Conservation (phyloP, 1,140 invertebrate species). For the Sipha flava region DNA sequence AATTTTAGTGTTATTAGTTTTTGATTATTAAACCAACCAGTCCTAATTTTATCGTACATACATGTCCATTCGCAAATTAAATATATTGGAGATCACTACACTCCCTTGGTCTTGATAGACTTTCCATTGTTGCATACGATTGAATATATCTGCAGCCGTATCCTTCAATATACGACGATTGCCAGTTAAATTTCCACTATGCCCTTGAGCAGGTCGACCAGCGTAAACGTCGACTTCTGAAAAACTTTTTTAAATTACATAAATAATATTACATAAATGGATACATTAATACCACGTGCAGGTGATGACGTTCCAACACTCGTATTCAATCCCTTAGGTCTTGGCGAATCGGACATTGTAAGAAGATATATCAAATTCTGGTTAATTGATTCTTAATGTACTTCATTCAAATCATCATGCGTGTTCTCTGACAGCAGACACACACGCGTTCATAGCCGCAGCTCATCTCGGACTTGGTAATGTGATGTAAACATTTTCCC, state of each 20-base stretch:
- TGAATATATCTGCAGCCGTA: background rate
- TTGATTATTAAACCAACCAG: no score
- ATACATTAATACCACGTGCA: background rate
- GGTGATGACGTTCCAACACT: background rate
- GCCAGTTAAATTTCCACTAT: slow-evolving; percentile 1
- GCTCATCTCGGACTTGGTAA: no score
- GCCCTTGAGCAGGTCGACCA: background rate
- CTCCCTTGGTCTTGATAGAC: background rate
- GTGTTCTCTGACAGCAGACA: no score
- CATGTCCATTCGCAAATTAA: background rate
- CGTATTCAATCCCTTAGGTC: background rate
- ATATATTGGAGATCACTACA: background rate
- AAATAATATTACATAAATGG: no score
- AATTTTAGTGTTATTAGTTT: no score
- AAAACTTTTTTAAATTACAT: background rate
- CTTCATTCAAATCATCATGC: no score
- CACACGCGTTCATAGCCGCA: no score
- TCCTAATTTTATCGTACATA: no score
- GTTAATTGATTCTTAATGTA: no score
- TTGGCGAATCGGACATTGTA: background rate
- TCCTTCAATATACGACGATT: slow-evolving; percentile 19
- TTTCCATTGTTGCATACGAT: slow-evolving; percentile 3
- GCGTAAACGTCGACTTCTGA: background rate
- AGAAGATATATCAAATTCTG: no score
- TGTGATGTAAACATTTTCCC: no score